phyloP scores from a whole-genome alignment of 2,888 invertebrate genomes.

The Ashinkailepas kermadecensis region DNA sequence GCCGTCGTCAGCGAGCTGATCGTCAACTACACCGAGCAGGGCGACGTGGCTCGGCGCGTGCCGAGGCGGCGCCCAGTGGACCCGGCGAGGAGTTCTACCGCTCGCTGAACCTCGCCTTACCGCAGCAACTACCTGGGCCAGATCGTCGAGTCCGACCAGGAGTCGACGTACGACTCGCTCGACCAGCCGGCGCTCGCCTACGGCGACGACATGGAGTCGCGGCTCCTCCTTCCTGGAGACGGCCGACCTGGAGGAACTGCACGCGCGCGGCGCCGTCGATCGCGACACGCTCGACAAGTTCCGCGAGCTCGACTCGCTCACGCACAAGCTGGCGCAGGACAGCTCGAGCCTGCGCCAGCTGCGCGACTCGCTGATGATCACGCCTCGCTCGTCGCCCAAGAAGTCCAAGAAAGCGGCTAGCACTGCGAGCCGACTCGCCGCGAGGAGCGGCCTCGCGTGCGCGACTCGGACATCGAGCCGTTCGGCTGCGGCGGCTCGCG shows the following conservation, averaged over 20 bases:
- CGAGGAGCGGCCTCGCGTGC: slow-evolving; percentile 22
- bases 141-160: slow-evolving; percentile 33
- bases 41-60: slow-evolving; percentile 26
- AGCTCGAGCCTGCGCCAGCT: slow-evolving; percentile 68
- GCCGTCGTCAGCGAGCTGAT: slow-evolving; percentile 80
- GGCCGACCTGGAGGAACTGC: slow-evolving; percentile 46
- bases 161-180: slow-evolving; percentile 3
- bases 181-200: background rate
- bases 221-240: slow-evolving; percentile 24
- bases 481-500: slow-evolving; percentile 23
- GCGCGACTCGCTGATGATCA: slow-evolving; percentile 60
- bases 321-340: slow-evolving; percentile 67
- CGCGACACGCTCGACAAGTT: slow-evolving; percentile 69
- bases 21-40: slow-evolving; percentile 57
- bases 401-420: background rate
- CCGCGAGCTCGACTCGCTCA: slow-evolving; percentile 67
- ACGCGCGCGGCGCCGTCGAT: slow-evolving; percentile 64
- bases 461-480: slow-evolving; percentile 8
- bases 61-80: slow-evolving; percentile 29
- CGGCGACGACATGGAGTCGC: slow-evolving; percentile 27
- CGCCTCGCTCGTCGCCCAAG: slow-evolving; percentile 48
- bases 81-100: slow-evolving; percentile 73
- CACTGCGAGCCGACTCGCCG: background rate
- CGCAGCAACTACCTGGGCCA: slow-evolving; percentile 49
- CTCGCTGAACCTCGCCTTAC: slow-evolving; percentile 79